Evolutionary conservation across 53 echinoderm and acorn worm genomes (phyloP).

Genomic region (Hippasteria phrygiana): DNA sequence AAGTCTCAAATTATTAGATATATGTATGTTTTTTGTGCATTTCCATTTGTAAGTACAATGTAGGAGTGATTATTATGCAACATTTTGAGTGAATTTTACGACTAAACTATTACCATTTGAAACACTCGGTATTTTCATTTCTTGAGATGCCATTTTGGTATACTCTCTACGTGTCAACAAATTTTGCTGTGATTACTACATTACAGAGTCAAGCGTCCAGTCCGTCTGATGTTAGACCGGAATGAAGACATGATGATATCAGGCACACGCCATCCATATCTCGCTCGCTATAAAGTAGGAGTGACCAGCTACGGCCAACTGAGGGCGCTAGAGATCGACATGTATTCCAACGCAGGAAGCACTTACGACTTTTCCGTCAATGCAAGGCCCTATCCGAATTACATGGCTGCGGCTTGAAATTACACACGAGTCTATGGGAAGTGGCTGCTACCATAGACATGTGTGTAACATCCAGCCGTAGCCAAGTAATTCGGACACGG

Average conservation of each 20-base stretch:
- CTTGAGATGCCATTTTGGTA: not conserved
- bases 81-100: too few relatives aligned
- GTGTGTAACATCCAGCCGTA: too few relatives aligned
- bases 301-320: slow-evolving; percentile 78
- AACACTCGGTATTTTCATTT: too few relatives aligned
- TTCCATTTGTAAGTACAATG: too few relatives aligned
- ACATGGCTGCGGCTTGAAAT: not conserved
- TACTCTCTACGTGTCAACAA: not conserved
- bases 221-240: slow-evolving; percentile 82
- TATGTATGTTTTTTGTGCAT: too few relatives aligned
- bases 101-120: too few relatives aligned
- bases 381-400: slow-evolving; percentile 51
- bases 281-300: slow-evolving; percentile 89
- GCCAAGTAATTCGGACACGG: too few relatives aligned
- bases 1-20: too few relatives aligned
- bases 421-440: too few relatives aligned
- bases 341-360: slow-evolving; percentile 80
- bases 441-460: too few relatives aligned
- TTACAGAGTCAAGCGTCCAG: slow-evolving; percentile 75
- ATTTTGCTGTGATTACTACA: not conserved
- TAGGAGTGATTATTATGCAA: too few relatives aligned
- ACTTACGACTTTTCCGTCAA: slow-evolving; percentile 72
- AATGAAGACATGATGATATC: slow-evolving; percentile 87
- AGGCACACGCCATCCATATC: slow-evolving; percentile 83
- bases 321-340: slow-evolving; percentile 70